A percentile compares a stretch with the other conserved stretches of the same genome.
phyloP scores from a whole-genome alignment of 2,888 invertebrate genomes.

The Apantesis nais region DNA sequence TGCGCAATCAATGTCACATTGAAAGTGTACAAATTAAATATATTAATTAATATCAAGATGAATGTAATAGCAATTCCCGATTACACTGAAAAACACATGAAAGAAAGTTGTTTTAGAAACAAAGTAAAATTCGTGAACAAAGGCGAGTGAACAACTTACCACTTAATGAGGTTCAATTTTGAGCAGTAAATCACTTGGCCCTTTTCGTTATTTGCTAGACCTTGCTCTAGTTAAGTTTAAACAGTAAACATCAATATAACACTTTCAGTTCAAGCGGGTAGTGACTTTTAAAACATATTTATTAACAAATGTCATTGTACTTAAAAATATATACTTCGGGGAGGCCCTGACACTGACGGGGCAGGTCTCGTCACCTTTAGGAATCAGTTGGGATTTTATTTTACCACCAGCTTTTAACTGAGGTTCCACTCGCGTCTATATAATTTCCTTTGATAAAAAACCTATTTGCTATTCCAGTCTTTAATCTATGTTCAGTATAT shows the following conservation, averaged over 20 bases:
- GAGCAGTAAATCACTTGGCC: background rate
- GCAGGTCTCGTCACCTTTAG: too few relatives aligned
- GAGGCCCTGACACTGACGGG: too few relatives aligned
- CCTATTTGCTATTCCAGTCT: too few relatives aligned
- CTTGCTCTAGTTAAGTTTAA: background rate
- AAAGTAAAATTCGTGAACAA: background rate
- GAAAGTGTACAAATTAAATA: background rate
- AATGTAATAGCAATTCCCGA: background rate
- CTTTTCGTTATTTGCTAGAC: background rate
- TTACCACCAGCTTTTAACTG: too few relatives aligned
- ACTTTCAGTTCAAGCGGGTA: background rate
- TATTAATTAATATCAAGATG: background rate
- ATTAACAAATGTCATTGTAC: too few relatives aligned
- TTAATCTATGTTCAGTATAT: too few relatives aligned
- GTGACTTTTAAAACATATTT: too few relatives aligned
- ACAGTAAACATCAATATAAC: background rate
- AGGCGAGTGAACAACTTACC: background rate
- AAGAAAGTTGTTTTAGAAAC: background rate
- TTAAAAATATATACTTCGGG: too few relatives aligned
- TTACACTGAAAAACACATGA: background rate
- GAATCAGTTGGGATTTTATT: too few relatives aligned
- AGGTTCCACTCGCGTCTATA: too few relatives aligned
- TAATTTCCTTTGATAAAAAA: too few relatives aligned
- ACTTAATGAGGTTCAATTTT: conserved; percentile 5
- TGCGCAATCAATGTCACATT: background rate